Conservation (phyloP, 2,888 invertebrate genomes). For the Syrista parreyssii region DNA sequence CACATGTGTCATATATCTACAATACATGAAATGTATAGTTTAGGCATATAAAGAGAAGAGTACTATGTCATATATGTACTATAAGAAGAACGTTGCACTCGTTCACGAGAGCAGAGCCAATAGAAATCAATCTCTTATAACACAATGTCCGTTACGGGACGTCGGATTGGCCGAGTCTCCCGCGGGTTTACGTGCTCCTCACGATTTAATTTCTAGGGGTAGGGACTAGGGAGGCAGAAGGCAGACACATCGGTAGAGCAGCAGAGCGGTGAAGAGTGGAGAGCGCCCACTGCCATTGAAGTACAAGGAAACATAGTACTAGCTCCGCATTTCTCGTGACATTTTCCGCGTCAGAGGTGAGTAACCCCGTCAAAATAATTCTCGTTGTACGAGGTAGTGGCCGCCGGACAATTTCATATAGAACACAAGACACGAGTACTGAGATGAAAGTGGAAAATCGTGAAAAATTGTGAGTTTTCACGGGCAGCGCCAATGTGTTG, state of each 20-base stretch:
- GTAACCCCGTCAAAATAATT: neutral
- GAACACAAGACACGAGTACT: neutral
- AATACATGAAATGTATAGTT: neutral
- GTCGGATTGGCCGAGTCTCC: conserved; percentile 42
- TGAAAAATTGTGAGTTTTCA: conserved; percentile 33
- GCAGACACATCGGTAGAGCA: conserved; percentile 11
- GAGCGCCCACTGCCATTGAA: conserved; percentile 59
- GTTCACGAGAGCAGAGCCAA: neutral
- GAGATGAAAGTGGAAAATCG: conserved; percentile 25
- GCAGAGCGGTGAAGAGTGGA: conserved; percentile 38
- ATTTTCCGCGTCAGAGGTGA: conserved; percentile 14
- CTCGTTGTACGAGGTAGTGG: neutral
- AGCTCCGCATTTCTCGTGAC: conserved; percentile 25
- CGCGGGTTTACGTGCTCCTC: conserved; percentile 47
- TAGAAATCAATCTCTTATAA: neutral
- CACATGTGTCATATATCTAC: neutral
- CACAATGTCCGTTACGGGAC: conserved; percentile 2
- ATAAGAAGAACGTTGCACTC: neutral
- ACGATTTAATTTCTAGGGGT: conserved; percentile 32
- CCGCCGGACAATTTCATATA: neutral
- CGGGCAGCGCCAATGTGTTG: conserved; percentile 30
- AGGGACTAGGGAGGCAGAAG: conserved; percentile 30
- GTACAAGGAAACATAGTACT: conserved; percentile 21
- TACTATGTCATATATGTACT: neutral
- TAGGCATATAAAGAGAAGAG: neutral